These are phyloP conservation scores for Pseudomyrmex pallidus DNA, from an alignment of 1,140 invertebrate genomes.

Conservation along the genomic window DNA sequence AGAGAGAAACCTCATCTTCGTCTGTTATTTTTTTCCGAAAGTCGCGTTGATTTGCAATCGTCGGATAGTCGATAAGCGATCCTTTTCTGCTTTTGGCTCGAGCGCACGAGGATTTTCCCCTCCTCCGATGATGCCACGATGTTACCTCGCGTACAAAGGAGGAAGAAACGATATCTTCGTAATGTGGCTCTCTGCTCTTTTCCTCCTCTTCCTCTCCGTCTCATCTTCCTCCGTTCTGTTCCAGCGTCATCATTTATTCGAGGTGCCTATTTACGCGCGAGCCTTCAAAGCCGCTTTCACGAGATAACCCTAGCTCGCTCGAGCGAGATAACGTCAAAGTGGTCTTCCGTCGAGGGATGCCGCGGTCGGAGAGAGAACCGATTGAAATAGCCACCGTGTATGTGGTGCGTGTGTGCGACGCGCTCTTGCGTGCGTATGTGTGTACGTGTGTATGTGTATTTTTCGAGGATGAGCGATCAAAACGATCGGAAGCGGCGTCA, in stretches of 20 bases:
- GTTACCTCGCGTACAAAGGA: conserved; percentile 67
- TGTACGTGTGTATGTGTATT: conserved; percentile 22
- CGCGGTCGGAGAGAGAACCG: conserved; percentile 57
- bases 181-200: conserved; percentile 14
- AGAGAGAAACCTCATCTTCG: background rate
- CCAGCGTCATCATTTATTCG: conserved; percentile 80
- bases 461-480: conserved; percentile 71
- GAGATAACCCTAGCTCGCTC: conserved; percentile 76
- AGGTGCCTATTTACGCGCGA: conserved; percentile 79
- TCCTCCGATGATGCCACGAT: conserved; percentile 36
- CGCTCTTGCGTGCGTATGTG: background rate
- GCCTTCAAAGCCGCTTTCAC: conserved; percentile 79
- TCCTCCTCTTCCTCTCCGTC: background rate
- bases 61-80: conserved; percentile 64
- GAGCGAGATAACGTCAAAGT: conserved; percentile 80
- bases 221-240: conserved; percentile 15
- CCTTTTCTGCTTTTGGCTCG: conserved; percentile 52
- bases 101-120: conserved; percentile 52
- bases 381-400: conserved; percentile 65
- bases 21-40: background rate
- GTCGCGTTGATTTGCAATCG: conserved; percentile 44
- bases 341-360: conserved; percentile 65
- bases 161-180: conserved; percentile 68
- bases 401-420: too few species aligned
- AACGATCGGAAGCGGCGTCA: conserved; percentile 65